Base-by-base conservation (phyloP, 2,797 vertebrate species). In the Xenentodon cancila region DNA sequence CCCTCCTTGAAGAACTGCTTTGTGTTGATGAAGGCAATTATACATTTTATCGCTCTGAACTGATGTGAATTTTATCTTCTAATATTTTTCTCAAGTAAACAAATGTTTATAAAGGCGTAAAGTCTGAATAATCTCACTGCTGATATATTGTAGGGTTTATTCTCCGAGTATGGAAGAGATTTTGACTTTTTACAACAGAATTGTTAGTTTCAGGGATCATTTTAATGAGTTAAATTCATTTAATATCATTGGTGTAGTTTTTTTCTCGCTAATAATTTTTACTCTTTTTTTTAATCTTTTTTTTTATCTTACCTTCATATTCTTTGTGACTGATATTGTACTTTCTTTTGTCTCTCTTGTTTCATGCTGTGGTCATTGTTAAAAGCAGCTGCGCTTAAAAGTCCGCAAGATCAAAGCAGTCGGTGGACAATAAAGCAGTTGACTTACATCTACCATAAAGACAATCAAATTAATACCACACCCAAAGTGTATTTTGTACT, bases 401-500 rank as follows among this genome's bases (percentile, higher is more conserved):
- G 68, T 84, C 27, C 73, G 77, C 71, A 63, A 18, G n/a, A 60
- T 58, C 16, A 63, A 53, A 64, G 25, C 30, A 8, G 7, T 1
- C 3, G n/a, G 30, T 70, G 73, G 72, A 68, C 52, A 45, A 30
- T 65, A 59, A 74, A 53, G 11, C 49, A 55, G 42, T 64, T 51
- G 59, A 50, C 71, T 53, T 47, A 34, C 47, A 63, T 50, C 19
- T 40, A 22, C n/a, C 20, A 46, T 57, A 7, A 71, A 73, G 73
- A 75, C 77, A 77, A 73, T 84, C 73, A 67, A 84, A 80, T 69
- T 77, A 75, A 75, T 30, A 21, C 16, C 68, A 19, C 72, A 56
- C 30, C 53, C 64, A 22, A 60, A 71, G 58, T 77, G 16, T 62
- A 25, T 82, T 82, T 85, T 82, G 9, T 84, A 75, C n/a, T 71